Percentiles rank a stretch among this genome's conserved stretches.
Conservation (phyloP, 1,140 invertebrate genomes). For the Chironomus tepperi region DNA sequence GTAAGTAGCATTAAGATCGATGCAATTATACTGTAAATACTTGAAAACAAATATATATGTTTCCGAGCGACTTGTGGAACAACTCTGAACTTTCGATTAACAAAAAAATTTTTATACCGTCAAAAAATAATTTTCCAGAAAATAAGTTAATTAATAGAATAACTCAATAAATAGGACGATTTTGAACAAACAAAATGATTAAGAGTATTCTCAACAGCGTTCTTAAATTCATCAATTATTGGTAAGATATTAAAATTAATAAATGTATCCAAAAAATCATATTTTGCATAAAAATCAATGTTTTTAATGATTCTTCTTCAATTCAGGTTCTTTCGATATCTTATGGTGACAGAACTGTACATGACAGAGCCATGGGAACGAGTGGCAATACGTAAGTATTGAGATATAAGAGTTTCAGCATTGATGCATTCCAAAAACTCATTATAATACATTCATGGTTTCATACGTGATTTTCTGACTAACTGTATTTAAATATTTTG, state of each 20-base stretch:
- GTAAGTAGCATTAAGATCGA: no score
- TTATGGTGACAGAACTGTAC: background rate
- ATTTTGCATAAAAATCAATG: background rate
- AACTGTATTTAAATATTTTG: background rate
- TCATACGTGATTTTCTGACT: background rate
- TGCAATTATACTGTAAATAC: no score
- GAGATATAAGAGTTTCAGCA: background rate
- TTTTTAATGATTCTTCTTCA: background rate
- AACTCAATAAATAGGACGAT: background rate
- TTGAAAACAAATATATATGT: background rate
- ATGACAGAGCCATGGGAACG: conserved; percentile 5
- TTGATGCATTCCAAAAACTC: background rate
- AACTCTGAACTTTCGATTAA: no score
- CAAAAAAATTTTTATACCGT: background rate
- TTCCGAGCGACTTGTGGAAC: background rate
- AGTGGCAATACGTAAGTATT: background rate
- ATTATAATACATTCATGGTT: background rate
- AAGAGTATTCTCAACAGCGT: background rate
- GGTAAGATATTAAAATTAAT: background rate
- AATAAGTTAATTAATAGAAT: background rate
- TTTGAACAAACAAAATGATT: background rate
- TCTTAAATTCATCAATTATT: conserved; percentile 18
- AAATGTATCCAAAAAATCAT: background rate
- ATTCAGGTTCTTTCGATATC: background rate
- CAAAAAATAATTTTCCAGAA: background rate